Evolutionary conservation across 2,797 vertebrate genomes (phyloP).

Genomic region (Lates japonicus): DNA sequence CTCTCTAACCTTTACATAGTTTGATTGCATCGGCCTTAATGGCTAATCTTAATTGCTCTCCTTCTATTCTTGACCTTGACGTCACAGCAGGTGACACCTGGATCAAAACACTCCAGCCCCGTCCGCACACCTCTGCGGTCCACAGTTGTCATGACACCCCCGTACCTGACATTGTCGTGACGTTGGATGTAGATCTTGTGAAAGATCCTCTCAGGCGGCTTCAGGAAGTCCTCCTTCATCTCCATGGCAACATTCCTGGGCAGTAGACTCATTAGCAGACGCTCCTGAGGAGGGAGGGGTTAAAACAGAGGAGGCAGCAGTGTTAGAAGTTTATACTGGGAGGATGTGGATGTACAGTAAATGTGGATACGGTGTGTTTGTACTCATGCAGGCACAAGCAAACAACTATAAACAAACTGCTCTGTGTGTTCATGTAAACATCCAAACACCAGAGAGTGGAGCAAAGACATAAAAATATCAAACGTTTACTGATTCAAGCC

Average conservation of each 20-base stretch:
- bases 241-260: constrained; percentile 98
- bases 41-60: constrained; percentile 52
- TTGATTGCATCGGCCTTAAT: constrained; percentile 32
- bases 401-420: background rate
- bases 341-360: background rate
- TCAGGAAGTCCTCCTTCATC: constrained; percentile 98
- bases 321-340: constrained; percentile 43
- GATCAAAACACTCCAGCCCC: constrained; percentile 54
- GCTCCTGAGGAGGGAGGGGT: constrained; percentile 85
- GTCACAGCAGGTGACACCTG: constrained; percentile 68
- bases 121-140: constrained; percentile 12
- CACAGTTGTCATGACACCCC: constrained; percentile 75
- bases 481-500: background rate
- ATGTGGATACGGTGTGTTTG: background rate
- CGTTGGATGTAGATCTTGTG: constrained; percentile 99
- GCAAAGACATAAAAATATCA: background rate
- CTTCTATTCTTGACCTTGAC: constrained; percentile 67
- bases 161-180: constrained; percentile 97
- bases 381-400: background rate
- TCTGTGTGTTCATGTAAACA: background rate
- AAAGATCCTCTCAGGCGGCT: constrained; percentile 97
- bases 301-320: constrained; percentile 30
- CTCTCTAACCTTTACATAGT: constrained; percentile 44
- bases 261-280: constrained; percentile 95
- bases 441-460: background rate